Base-by-base conservation (phyloP, 2,888 invertebrate species). In the Acleris cristana region DNA sequence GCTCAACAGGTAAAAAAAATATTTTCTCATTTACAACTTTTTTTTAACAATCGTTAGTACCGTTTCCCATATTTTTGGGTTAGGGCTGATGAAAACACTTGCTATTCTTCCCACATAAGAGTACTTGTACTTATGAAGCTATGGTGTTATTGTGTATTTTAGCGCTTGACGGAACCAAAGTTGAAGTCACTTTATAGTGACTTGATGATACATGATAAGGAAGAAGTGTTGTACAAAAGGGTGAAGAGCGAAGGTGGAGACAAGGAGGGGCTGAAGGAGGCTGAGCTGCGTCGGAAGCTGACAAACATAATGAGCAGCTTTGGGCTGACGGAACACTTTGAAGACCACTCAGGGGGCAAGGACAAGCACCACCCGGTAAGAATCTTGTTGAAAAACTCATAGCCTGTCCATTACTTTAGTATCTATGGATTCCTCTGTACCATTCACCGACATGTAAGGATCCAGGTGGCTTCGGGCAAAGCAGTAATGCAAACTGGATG, bases 181-280 rank as follows among this genome's bases (percentile, higher is more conserved):
- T 87, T 99, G 34, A 96, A 97, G 79, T 97, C 97, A 0, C 83
- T 99, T 21, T 97, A 96, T 81, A 96, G 96, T 81, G 98, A 98
- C 79, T 89, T 99, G 7, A 97, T 97, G 91, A 94, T 98, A 53
- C 98, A 98, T 71, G 98, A 99, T 80, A 98, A 98, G 90, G 97
- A 98, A 85, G 98, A 99, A 90, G 92, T 98, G 45, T 95, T 95
- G 0, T 95, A 95, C 84, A 99, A 99, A 84, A 95, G 96, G 79
- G 85, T 96, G 3, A 96, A 96, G 80, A 94, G 95, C 54, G 97
- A 98, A 75, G 97, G 97, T 23, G 94, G 96, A 71, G 98, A 99
- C 83, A 96, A 97, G 75, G 97, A 97, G 78, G 98, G 98, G 0
- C 80, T 97, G 7, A 96, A 96, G 80, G 98, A 97, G 84, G 96